Base-by-base conservation (phyloP, 2,113 vertebrate species). In the Buteo buteo region DNA sequence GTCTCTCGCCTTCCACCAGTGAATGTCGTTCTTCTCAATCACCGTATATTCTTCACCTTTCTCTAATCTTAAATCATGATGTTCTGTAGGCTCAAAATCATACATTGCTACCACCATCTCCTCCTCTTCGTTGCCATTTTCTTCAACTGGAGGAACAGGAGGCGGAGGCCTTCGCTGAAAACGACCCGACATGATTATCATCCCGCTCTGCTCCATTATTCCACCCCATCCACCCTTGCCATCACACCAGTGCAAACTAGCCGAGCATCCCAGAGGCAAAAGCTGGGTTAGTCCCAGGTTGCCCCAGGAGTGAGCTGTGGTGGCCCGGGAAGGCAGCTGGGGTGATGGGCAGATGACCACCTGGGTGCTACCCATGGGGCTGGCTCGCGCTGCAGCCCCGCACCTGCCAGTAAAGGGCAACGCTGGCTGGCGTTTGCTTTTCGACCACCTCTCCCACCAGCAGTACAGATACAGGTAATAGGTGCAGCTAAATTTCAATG, bases 1-100 rank as follows among this genome's bases (percentile, higher is more conserved):
- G 97, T 99, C 98, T 94, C 98, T 98, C 0, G 99, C 99, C 93
- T 96, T 98, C 98, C 98, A 99, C 99, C 99, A 99, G 92, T 99
- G 98, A 85, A 98, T 62, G 42, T 99, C 99, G 1, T 98, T 98
- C 93, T 99, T 99, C 71, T 99, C 99, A 55, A 99, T n/a, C 67
- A 99, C 97, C 26, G 98, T 96, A 70, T 99, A 99, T 95, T 99
- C 99, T 88, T 98, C 97, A 16, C 99, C 99, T 89, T 98, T 98
- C 65, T 98, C 97, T 92, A 99, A 95, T 31, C 97, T 97, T 88
- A 99, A 98, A 93, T 99, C 99, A 40, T 99, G 99, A 16, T 97
- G 74, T 86, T 99, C 99, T 19, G 97, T 95, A 3, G 98, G 99
- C 7, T 98, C 95, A 91, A 99, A 99, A 95, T 99, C 98, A 86